These are phyloP conservation scores for Myanophis thanlyinensis DNA, from an alignment of 2,113 vertebrate genomes.

Conservation along the genomic window DNA sequence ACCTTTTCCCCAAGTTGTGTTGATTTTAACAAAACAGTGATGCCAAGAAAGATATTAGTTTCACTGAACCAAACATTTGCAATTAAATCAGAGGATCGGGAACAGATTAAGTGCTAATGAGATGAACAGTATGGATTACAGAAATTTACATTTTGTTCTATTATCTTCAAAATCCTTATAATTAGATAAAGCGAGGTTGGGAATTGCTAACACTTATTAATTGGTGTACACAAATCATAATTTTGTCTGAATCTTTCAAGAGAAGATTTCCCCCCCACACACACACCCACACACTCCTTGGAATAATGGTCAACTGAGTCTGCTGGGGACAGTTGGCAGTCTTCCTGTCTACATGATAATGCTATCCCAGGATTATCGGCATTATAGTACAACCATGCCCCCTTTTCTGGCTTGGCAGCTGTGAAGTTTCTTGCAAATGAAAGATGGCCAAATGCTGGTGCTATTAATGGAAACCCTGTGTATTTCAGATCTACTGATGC, in stretches of 20 bases:
- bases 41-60: constrained; percentile 67
- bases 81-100: constrained; percentile 65
- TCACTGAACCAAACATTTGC: constrained; percentile 60
- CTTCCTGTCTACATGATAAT: not conserved
- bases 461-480: not conserved
- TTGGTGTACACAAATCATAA: not conserved
- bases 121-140: constrained; percentile 61
- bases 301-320: not conserved
- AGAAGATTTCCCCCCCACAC: not conserved
- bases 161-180: constrained; percentile 56
- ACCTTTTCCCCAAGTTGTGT: constrained; percentile 55
- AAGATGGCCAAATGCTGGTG: not conserved
- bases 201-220: constrained; percentile 53
- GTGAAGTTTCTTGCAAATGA: not conserved
- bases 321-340: not conserved
- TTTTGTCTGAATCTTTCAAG: constrained; percentile 9
- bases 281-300: not conserved
- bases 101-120: constrained; percentile 68
- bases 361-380: not conserved
- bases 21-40: constrained; percentile 69
- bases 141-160: constrained; percentile 54
- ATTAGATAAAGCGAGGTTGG: constrained; percentile 52
- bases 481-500: not conserved
- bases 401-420: not conserved
- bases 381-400: not conserved